Percentiles rank a stretch among this genome's conserved stretches.
phyloP scores from a whole-genome alignment of 2,797 vertebrate genomes.

The Carduelis carduelis region DNA sequence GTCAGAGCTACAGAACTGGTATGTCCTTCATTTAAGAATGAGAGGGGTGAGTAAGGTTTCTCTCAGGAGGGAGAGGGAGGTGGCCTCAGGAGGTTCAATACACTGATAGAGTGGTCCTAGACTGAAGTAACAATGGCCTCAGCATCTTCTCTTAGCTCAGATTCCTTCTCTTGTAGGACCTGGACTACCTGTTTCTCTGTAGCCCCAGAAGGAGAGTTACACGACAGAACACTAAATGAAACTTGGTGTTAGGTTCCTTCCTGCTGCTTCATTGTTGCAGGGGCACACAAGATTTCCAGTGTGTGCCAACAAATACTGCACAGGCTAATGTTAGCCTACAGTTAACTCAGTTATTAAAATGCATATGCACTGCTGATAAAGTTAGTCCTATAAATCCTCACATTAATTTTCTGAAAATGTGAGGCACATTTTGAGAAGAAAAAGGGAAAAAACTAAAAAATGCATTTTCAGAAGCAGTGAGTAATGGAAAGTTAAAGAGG shows the following conservation, averaged over 20 bases:
- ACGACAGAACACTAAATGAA: background rate
- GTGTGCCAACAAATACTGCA: background rate
- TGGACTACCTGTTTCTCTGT: background rate
- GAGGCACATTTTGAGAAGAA: background rate
- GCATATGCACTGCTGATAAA: background rate
- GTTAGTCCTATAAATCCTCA: background rate
- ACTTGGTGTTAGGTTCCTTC: background rate
- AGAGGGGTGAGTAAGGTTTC: background rate
- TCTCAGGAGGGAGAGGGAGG: background rate
- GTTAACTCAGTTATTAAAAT: background rate
- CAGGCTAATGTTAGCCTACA: background rate
- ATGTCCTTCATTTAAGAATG: background rate
- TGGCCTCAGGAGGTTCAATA: background rate
- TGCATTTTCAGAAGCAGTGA: background rate
- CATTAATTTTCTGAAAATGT: background rate
- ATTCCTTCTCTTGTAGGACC: background rate
- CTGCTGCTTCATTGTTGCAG: background rate
- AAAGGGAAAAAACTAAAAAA: background rate
- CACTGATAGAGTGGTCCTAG: background rate
- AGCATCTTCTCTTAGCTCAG: background rate
- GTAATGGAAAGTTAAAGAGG: background rate
- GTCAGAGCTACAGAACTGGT: background rate
- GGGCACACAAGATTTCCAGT: background rate
- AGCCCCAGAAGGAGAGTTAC: background rate
- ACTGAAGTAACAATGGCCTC: accelerated